Conservation (phyloP, 2,888 invertebrate species). For the Dilophus febrilis region DNA sequence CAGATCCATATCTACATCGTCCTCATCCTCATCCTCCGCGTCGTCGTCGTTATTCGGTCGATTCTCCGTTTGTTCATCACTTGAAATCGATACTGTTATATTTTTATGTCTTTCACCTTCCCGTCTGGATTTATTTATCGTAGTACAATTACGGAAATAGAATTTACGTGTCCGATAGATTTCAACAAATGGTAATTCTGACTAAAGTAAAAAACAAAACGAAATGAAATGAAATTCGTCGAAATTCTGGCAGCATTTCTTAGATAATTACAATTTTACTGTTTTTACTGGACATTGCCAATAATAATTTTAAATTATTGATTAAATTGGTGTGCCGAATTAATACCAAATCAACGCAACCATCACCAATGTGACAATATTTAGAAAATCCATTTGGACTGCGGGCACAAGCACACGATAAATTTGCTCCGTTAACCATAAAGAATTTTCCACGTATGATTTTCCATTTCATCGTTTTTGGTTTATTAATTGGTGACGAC, state of each 20-base stretch:
- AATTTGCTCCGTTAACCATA: conserved; percentile 60
- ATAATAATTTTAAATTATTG: conserved; percentile 50
- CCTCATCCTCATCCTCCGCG: not conserved
- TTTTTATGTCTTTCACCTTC: too few relatives aligned
- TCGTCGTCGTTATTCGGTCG: conserved; percentile 6
- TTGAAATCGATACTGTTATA: conserved; percentile 8
- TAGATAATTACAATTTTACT: conserved; percentile 41
- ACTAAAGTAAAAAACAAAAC: conserved; percentile 13
- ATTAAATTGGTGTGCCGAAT: conserved; percentile 53
- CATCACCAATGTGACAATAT: conserved; percentile 62
- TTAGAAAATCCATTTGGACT: conserved; percentile 64
- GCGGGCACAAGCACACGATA: conserved; percentile 56
- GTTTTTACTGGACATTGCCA: conserved; percentile 41
- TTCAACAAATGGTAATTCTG: conserved; percentile 55
- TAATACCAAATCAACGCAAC: conserved; percentile 57
- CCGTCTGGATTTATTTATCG: too few relatives aligned
- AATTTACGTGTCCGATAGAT: conserved; percentile 55
- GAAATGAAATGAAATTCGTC: not conserved
- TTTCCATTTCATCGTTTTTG: conserved; percentile 28
- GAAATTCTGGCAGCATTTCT: not conserved
- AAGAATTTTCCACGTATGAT: conserved; percentile 54
- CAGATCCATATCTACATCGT: too few relatives aligned
- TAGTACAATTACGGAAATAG: conserved; percentile 45
- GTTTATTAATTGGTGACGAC: not conserved
- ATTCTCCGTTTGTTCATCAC: too few relatives aligned